Evolutionary conservation across 2,888 invertebrate species (phyloP), one percentile per base, ranked within the genome.

Genomic region (Aleiodes leptofemur): DNA sequence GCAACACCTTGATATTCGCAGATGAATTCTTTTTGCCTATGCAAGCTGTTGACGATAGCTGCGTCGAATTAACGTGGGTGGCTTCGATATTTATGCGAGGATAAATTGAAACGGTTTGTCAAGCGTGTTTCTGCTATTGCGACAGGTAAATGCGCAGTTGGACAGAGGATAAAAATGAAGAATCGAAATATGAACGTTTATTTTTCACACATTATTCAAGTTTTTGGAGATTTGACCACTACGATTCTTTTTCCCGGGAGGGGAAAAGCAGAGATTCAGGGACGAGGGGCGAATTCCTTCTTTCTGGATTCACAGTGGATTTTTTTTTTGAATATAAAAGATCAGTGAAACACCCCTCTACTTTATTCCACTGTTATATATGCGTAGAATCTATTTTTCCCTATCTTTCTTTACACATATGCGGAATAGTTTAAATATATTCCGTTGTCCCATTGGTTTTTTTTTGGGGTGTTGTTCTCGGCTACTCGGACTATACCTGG

Each of bases 351-450:
- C 86, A 85, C 86, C 87, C 85, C 84, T 84, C 82, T 82, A 84
- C 80, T 86, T 86, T 86, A 83, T 83, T 80, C 84, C 79, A 84
- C 85, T 86, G 86, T 87, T 87, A 86, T 84, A 82, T 86, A 87
- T 87, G 87, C 87, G 85, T 86, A 85, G 84, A 84, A 82, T 13
- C 48, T 61, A 70, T 61, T 48, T 50, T 72, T 59, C 43, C 71
- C 75, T 56, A 61, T 53, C 14, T 29, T 16, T 56, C 56, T 64
- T 70, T 48, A 31, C 50, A 43, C 51, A 73, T 72, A 53, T 43
- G 56, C 68, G 55, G 48, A 73, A 80, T 77, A 77, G 78, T 79
- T 66, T 16, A 64, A 81, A 83, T 81, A 82, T 83, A 82, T 78
- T 83, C 81, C 79, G 79, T 80, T 76, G 78, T 72, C 72, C 72